Conservation (phyloP, 2,888 invertebrate species). For the Leptarthrus brevirostris region DNA sequence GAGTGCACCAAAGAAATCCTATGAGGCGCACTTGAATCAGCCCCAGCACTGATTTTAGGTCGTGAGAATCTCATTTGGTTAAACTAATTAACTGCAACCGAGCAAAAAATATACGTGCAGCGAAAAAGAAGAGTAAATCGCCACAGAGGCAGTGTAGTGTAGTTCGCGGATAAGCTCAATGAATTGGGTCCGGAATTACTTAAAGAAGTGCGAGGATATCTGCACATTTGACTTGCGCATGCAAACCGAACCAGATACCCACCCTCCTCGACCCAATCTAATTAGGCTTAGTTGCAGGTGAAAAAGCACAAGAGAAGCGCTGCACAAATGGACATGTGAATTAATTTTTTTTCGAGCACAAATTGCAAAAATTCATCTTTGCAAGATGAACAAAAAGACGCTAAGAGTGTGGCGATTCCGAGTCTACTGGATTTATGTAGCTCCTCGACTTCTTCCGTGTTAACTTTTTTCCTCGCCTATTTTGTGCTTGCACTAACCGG, state of each 20-base stretch:
- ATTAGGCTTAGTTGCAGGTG: conserved; percentile 15
- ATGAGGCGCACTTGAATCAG: background rate
- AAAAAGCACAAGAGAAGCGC: conserved; percentile 13
- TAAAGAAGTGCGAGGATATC: conserved; percentile 2
- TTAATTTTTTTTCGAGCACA: conserved; percentile 16
- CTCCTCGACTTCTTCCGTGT: conserved; percentile 32
- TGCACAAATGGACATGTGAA: conserved; percentile 41
- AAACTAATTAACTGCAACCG: conserved; percentile 41
- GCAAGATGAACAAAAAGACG: background rate
- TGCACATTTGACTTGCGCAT: conserved; percentile 37
- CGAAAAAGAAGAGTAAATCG: conserved; percentile 26
- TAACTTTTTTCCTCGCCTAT: conserved; percentile 37
- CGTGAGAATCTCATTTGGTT: conserved; percentile 48
- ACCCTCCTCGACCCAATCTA: background rate
- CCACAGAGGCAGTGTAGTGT: background rate
- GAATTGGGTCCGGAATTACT: background rate
- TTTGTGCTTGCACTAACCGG: conserved; percentile 6
- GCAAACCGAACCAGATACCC: background rate
- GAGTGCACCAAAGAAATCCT: background rate
- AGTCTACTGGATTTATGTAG: conserved; percentile 29
- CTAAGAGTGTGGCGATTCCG: conserved; percentile 15
- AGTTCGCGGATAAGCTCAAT: background rate
- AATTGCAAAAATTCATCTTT: conserved; percentile 12
- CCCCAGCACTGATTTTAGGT: conserved; percentile 44
- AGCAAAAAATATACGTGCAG: background rate